phyloP scores from a whole-genome alignment of 2,888 invertebrate genomes.

The Elmis aenea region DNA sequence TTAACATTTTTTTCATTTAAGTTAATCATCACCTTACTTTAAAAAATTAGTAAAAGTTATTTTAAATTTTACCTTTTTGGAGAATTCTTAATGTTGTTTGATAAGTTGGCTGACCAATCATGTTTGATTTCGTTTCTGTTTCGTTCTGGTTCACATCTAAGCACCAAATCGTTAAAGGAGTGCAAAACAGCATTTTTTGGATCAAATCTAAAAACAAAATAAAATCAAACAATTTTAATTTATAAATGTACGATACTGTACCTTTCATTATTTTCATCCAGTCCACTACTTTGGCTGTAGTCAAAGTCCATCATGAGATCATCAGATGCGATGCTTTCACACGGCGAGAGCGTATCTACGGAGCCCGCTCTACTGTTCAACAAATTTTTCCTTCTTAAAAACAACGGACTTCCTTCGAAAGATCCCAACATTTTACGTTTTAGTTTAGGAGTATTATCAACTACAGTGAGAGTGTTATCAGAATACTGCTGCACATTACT shows the following conservation, averaged over 20 bases:
- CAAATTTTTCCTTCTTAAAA: constrained; percentile 31
- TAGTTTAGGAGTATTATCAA: constrained; percentile 42
- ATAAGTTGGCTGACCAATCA: too few relatives aligned
- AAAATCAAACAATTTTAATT: too few relatives aligned
- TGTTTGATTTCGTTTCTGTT: too few relatives aligned
- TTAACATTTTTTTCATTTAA: too few relatives aligned
- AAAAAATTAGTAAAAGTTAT: too few relatives aligned
- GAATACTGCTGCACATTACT: constrained; percentile 29
- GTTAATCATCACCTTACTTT: too few relatives aligned
- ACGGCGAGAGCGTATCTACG: constrained; percentile 76
- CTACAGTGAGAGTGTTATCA: constrained; percentile 38
- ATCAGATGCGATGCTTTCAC: constrained; percentile 79
- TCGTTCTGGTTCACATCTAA: too few relatives aligned
- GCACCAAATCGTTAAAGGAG: too few relatives aligned
- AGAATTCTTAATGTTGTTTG: too few relatives aligned
- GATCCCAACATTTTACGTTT: constrained; percentile 37
- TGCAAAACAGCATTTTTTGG: too few relatives aligned
- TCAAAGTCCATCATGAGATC: constrained; percentile 87
- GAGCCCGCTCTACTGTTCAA: constrained; percentile 54
- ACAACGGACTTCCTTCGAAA: constrained; percentile 45
- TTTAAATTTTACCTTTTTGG: too few relatives aligned
- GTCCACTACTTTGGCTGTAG: constrained; percentile 46
- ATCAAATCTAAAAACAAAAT: too few relatives aligned
- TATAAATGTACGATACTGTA: constrained; percentile 15
- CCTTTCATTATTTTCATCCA: constrained; percentile 52